These are phyloP conservation scores for Leucania comma DNA, from an alignment of 2,888 invertebrate species.

Conservation along the genomic window DNA sequence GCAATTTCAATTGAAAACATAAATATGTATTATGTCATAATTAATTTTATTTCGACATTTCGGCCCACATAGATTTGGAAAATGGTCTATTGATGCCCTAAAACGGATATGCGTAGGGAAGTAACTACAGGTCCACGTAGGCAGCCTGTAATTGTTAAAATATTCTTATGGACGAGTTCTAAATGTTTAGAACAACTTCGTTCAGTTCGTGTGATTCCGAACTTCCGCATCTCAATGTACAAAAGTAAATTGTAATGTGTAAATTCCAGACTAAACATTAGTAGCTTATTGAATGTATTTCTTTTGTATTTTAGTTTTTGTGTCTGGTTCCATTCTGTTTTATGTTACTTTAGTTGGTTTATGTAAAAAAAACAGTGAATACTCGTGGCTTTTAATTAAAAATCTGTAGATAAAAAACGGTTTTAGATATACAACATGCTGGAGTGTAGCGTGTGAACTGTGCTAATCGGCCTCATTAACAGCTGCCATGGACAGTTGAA, in stretches of 20 bases:
- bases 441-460: constrained; percentile 28
- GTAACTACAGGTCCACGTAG: constrained; percentile 25
- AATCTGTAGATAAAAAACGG: constrained; percentile 22
- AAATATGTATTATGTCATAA: constrained; percentile 12
- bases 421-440: constrained; percentile 15
- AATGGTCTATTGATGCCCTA: constrained; percentile 17
- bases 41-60: constrained; percentile 17
- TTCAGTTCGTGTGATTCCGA: constrained; percentile 11
- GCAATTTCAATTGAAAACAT: constrained; percentile 5
- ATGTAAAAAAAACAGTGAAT: constrained; percentile 26
- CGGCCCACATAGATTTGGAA: constrained; percentile 7
- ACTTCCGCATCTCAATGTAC: constrained; percentile 22
- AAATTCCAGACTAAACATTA: constrained; percentile 13
- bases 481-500: constrained; percentile 64
- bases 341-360: constrained; percentile 10
- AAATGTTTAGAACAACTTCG: constrained; percentile 17
- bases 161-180: constrained; percentile 27
- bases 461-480: constrained; percentile 28
- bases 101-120: constrained; percentile 10
- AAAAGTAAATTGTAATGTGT: constrained; percentile 26
- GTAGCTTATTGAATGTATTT: constrained; percentile 20
- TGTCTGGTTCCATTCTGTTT: constrained; percentile 23
- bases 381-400: constrained; percentile 35
- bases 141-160: constrained; percentile 28
- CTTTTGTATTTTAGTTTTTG: constrained; percentile 27